Evolutionary conservation across 2,888 invertebrate genomes (phyloP).

Genomic region (Aphidius colemani): DNA sequence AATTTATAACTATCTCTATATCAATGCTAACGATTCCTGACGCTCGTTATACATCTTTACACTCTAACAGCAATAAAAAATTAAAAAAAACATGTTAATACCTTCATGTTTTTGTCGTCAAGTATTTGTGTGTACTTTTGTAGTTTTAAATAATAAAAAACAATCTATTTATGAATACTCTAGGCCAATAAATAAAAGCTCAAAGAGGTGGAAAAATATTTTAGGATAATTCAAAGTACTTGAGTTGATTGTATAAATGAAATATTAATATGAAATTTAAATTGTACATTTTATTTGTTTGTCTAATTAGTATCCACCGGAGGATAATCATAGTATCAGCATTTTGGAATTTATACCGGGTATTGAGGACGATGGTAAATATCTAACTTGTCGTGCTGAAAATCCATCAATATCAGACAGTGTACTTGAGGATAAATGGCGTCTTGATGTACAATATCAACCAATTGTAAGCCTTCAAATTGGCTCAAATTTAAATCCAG

Average conservation of each 20-base stretch:
- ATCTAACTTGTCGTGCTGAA: constrained; percentile 85
- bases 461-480: constrained; percentile 82
- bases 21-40: background rate
- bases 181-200: too few species aligned
- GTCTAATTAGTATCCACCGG: constrained; percentile 72
- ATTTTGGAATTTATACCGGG: constrained; percentile 81
- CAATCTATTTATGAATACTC: too few species aligned
- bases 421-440: constrained; percentile 84
- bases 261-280: too few species aligned
- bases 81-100: too few species aligned
- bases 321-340: constrained; percentile 79
- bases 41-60: background rate
- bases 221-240: background rate
- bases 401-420: constrained; percentile 84
- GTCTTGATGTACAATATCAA: constrained; percentile 88
- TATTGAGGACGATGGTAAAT: constrained; percentile 88
- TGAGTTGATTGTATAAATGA: background rate
- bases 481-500: constrained; percentile 82
- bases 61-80: background rate
- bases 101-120: too few species aligned
- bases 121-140: too few species aligned
- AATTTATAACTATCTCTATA: constrained; percentile 5
- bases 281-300: constrained; percentile 24
- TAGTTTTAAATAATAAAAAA: too few species aligned
- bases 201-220: too few species aligned